Conservation (phyloP, 2,797 vertebrate genomes). For the Crenuchus spilurus region DNA sequence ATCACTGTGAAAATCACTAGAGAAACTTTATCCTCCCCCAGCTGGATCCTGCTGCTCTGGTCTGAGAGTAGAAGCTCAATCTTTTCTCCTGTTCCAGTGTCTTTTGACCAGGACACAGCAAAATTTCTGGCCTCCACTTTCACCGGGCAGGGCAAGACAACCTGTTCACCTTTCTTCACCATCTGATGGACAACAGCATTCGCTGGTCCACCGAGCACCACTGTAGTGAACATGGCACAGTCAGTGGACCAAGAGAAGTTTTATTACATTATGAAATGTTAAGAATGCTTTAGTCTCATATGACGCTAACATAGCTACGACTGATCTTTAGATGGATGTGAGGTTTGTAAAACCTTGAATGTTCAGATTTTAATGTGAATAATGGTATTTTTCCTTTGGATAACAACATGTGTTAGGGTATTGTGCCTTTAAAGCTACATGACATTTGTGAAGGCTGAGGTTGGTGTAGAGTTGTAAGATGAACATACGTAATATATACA, state of each 20-base stretch:
- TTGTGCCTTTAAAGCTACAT: no score
- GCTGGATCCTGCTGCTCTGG: conserved; percentile 46
- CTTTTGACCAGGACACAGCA: conserved; percentile 64
- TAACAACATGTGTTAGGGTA: no score
- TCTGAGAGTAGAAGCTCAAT: conserved; percentile 55
- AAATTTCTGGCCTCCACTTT: conserved; percentile 60
- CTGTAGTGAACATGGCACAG: conserved; percentile 26
- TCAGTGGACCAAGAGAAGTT: neutral
- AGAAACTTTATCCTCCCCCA: conserved; percentile 56
- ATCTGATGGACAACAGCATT: conserved; percentile 52
- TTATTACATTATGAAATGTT: no score
- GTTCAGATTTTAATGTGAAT: no score
- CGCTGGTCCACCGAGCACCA: conserved; percentile 52
- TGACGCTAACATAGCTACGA: no score
- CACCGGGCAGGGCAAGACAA: conserved; percentile 66
- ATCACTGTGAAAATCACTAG: conserved; percentile 59
- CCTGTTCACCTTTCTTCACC: conserved; percentile 56
- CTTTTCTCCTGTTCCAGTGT: conserved; percentile 1
- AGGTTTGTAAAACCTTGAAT: no score
- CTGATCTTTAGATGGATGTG: no score
- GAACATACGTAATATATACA: no score
- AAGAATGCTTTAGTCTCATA: no score
- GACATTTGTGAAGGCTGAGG: no score
- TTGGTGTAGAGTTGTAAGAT: no score
- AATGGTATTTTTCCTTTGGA: no score